Base-by-base conservation (phyloP, 2,888 invertebrate genomes). In the Tenthredo notha region DNA sequence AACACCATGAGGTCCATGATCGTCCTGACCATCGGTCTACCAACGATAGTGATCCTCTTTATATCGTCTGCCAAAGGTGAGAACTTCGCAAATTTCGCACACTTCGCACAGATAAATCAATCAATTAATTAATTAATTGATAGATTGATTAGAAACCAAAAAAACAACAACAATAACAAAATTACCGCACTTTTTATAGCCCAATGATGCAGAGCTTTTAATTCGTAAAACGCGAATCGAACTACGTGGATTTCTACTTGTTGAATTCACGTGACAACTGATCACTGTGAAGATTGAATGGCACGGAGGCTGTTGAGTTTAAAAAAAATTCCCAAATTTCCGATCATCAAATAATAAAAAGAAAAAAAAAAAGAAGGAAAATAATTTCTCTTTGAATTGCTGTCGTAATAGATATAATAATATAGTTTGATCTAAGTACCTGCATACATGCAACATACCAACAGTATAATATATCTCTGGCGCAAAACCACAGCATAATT, bases 181-280 rank as follows among this genome's bases (percentile, higher is more conserved):
- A n/a, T 72, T 18, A 72, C 2, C 7, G n/a, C n/a, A 21, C 43
- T 43, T 33, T 67, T 25, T 21, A 61, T 61, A 61, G 3, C 29
- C 15, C 47, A 15, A 50, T 50, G 50, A 50, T n/a, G 50, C 50
- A n/a, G 54, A 54, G 54, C 6, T 54, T 54, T 18, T n/a, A 54
- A n/a, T 54, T n/a, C 54, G 1, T 54, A 54, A 54, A n/a, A 6
- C n/a, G 18, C 37, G n/a, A 70, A 37, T 37, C 67, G 15, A 33
- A 67, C 33, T 67, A 33, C 18, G 18, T 0, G 67, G 33, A 50
- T 50, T 84, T 74, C 84, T 58, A 84, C 84, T 84, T 84, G 84
- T 84, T 84, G 75, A 84, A 84, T 58, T 84, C 84, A 74, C 84
- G 84, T 84, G 84, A 84, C 25, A 37, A 83, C 67, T 67, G 65